Percentiles rank a stretch among this genome's conserved stretches.
Conservation (phyloP, 2,797 vertebrate genomes). For the Tangara arthus region DNA sequence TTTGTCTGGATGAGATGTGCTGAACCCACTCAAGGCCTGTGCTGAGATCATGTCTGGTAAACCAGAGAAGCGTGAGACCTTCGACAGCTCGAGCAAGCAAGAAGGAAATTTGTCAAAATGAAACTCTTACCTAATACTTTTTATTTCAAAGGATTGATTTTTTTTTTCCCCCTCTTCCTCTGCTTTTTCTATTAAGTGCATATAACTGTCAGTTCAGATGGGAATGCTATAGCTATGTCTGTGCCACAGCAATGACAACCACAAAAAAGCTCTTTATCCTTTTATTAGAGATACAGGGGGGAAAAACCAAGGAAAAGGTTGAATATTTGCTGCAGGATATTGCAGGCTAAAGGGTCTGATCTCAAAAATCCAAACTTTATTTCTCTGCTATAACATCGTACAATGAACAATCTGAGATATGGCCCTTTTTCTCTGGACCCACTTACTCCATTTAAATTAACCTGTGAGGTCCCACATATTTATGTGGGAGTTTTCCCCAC, state of each 20-base stretch:
- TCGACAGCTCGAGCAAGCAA: not conserved
- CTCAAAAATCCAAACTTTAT: not conserved
- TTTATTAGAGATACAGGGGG: not conserved
- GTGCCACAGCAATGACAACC: not conserved
- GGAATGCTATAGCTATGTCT: not conserved
- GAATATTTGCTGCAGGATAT: not conserved
- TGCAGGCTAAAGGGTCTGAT: not conserved
- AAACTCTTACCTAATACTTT: conserved; percentile 32
- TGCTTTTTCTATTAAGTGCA: conserved; percentile 32
- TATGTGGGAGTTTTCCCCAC: not conserved
- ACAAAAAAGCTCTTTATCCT: not conserved
- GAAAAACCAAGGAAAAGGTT: not conserved
- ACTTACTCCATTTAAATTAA: not conserved
- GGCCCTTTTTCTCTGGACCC: not conserved
- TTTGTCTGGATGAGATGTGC: not conserved
- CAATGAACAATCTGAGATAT: not conserved
- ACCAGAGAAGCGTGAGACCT: conserved; percentile 33
- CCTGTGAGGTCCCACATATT: not conserved
- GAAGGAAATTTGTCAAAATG: conserved; percentile 16
- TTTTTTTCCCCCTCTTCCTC: not conserved
- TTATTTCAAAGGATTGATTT: conserved; percentile 15
- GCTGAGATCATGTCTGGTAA: conserved; percentile 63
- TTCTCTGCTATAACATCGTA: not conserved
- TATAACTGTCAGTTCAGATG: conserved; percentile 1
- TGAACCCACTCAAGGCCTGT: not conserved